Evolutionary conservation across 2,888 invertebrate genomes (phyloP).

Genomic region (Rhagonycha fulva): DNA sequence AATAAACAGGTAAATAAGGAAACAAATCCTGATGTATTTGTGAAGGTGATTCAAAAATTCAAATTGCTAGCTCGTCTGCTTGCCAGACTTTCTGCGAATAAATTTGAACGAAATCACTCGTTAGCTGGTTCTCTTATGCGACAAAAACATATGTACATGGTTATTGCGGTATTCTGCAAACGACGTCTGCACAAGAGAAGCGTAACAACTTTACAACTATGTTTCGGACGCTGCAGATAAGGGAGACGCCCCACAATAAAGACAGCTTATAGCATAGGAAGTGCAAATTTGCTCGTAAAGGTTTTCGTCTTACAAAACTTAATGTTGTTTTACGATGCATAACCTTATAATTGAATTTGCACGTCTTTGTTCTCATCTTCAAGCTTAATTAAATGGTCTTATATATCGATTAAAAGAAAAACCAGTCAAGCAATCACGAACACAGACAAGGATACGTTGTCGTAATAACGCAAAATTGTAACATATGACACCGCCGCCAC

Average conservation of each 20-base stretch:
- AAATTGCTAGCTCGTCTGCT: not conserved
- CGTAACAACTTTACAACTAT: not conserved
- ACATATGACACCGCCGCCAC: not conserved
- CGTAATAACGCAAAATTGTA: not conserved
- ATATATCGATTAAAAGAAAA: not conserved
- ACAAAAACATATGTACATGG: conserved; percentile 2
- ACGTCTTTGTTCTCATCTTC: not conserved
- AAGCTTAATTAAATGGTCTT: not conserved
- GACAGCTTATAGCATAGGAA: conserved; percentile 22
- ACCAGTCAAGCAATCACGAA: not conserved
- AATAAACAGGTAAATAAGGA: not conserved
- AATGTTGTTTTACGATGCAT: not conserved
- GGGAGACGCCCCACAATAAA: conserved; percentile 23
- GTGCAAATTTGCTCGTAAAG: conserved; percentile 13
- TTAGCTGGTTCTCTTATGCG: not conserved
- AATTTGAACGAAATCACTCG: not conserved
- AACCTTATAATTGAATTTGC: not conserved
- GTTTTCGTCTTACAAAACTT: not conserved
- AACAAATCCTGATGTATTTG: not conserved
- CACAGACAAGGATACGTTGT: not conserved
- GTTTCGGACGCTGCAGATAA: conserved; percentile 15
- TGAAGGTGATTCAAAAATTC: not conserved
- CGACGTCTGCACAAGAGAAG: not conserved
- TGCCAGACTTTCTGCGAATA: not conserved
- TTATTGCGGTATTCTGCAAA: conserved; percentile 2